Percentiles rank a stretch among this genome's conserved stretches.
These are phyloP conservation scores for Melanotaenia maccullochi DNA, from an alignment of 2,797 vertebrate species.

Conservation along the genomic window DNA sequence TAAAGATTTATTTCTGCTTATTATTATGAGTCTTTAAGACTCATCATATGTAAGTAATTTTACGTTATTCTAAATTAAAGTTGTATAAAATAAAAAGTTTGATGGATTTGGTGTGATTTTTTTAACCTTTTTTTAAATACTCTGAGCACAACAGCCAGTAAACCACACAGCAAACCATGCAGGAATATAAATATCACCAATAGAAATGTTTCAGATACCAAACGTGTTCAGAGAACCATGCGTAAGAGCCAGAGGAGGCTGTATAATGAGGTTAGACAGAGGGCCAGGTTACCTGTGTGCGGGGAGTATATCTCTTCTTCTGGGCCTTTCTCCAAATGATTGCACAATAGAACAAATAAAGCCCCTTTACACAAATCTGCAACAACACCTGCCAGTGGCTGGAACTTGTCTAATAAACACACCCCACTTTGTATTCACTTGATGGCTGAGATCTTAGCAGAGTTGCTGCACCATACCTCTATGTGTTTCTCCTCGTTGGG, in stretches of 20 bases:
- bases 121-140: not conserved
- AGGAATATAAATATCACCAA: constrained; percentile 7
- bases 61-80: no score
- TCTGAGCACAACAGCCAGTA: not conserved
- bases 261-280: not conserved
- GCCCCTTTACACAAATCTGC: constrained; percentile 53
- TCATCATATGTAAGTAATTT: no score
- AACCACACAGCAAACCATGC: constrained; percentile 31
- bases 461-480: constrained; percentile 84
- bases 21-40: not conserved
- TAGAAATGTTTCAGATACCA: not conserved
- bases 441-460: not conserved
- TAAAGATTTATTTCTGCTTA: not conserved
- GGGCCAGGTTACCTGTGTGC: constrained; percentile 89
- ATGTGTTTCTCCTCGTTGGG: constrained; percentile 97
- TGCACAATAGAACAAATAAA: constrained; percentile 71
- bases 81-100: no score
- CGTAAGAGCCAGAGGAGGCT: not conserved
- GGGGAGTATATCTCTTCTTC: constrained; percentile 95
- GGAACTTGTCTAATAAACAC: not conserved
- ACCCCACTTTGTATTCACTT: not conserved
- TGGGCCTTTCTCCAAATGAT: constrained; percentile 87
- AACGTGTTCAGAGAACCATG: not conserved
- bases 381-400: not conserved
- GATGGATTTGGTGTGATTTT: no score